Base-by-base conservation (phyloP, 2,797 vertebrate species). In the Smutsia gigantea region DNA sequence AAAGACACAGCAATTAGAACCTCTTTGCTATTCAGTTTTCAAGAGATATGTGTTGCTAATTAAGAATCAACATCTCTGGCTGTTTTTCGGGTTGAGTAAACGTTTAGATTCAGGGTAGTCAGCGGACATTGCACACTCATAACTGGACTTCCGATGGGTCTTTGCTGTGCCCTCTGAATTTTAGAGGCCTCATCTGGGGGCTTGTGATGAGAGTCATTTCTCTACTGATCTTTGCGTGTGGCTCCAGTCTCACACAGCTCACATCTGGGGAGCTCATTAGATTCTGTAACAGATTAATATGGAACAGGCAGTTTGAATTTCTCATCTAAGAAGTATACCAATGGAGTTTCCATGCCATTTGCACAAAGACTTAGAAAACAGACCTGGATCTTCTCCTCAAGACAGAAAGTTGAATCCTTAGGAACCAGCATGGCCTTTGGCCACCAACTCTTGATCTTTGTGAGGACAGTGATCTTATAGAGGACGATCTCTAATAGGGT, bases 221-320 rank as follows among this genome's bases (percentile, higher is more conserved):
- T 94, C 31, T 64, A 23, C 37, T 79, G 34, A 34, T 74, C 49
- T 95, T 97, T 69, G 51, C 95, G 87, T 88, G 83, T 87, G 85
- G 88, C 66, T 82, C 11, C 18, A 13, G 31, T 93, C 51, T 87
- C 21, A 66, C 19, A 82, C 6, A 55, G 39, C 59, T 63, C 89
- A 83, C 89, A 83, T 94, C 87, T 88, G 91, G 91, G 92, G 49
- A 93, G 77, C 34, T 95, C 39, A 29, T 95, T 94, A 51, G 37
- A 37, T 96, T 78, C 90, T 92, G 69, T 69, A 90, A 92, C 46
- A 75, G 18, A 57, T 85, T 87, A 91, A 81, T 77, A 77, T 8
- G 34, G 69, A 94, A 42, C 7, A 85, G 85, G 23, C 71, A 11
- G 15, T 68, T 88, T 72, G 84, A 77, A 92, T 85, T 94, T 25